Base-by-base conservation (phyloP, 2,113 vertebrate genomes). In the Synchiropus splendidus region DNA sequence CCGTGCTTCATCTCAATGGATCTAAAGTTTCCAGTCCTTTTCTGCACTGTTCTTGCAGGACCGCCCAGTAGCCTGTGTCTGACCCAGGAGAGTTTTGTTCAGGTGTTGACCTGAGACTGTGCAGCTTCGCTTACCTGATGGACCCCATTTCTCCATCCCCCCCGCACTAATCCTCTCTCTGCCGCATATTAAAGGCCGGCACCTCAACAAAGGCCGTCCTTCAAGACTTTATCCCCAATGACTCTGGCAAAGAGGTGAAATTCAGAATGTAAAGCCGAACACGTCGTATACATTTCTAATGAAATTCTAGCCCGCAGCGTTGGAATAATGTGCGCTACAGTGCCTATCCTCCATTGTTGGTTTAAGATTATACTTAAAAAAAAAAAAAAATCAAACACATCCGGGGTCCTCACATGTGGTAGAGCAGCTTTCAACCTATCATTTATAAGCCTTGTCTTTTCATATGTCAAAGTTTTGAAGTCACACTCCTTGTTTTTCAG, bases 141-240 rank as follows among this genome's bases (percentile, higher is more conserved):
- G n/a, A 21, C 47, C 32, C 50, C 39, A 39, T 32, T 16, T 10
- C 31, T 14, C 44, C 32, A 47, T 43, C 51, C 31, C 10, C 58
- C 45, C 27, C 34, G 30, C 58, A 51, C 54, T 72, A 77, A 73
- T 71, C 70, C 69, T 49, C 60, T 48, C 43, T 62, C 47, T 59
- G 54, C 39, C 45, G 47, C 44, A 60, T 65, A 71, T 71, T 74
- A 66, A 55, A 61, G 62, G 48, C 56, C 34, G 48, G 56, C 48
- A 40, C 37, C 37, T 48, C 33, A 45, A 74, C 74, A 78, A 75
- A 71, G 64, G 37, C 45, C 56, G 54, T 70, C 54, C 71, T 75
- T 75, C 61, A 48, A 57, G 61, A 27, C 63, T 65, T 58, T 55
- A 55, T 61, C 40, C 53, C 62, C 62, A 65, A 57, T 62, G 61